Evolutionary conservation across 2,797 vertebrate genomes (phyloP), one percentile per base, ranked within the genome.

Genomic region (Hypotaenidia philippensis): DNA sequence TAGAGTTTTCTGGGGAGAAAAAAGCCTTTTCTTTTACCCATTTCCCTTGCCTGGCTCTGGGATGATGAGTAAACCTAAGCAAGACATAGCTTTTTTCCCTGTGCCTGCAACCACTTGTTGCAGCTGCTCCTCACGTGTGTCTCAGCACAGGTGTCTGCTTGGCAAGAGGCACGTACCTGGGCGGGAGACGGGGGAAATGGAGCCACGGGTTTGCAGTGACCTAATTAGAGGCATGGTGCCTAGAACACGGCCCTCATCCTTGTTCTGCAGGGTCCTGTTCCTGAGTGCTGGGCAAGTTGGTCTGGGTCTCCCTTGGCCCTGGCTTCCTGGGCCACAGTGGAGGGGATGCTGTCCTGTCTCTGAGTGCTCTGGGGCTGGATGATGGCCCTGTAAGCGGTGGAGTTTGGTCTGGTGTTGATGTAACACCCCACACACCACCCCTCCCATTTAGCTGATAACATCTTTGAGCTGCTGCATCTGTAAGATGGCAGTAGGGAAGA

Each of bases 241-340:
- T 8, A 27, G 22, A n/a, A 20, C 2, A 3, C 53, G 49, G 53
- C 49, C n/a, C 21, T 64, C 6, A 23, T 87, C 38, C 34, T 79
- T 21, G 23, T 69, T 84, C 41, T 80, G 78, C 78, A 76, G 27
- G 61, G 81, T 44, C 52, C 41, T 16, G 1, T 1, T 83, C 49
- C 49, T 18, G 57, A 69, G 22, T 66, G 41, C 38, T 31, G 68
- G 44, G 23, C 49, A 55, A 25, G 40, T 13, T 83, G 59, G 41
- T 66, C 57, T 11, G 36, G 36, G n/a, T 60, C 26, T 79, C 31
- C 45, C 40, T 40, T 40, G 55, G 53, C 50, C 34, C 4, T 1
- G 1, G 32, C 52, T 69, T n/a, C 3, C 4, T 2, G 3, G 61
- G 65, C 57, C 1, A 0, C 10, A 55, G 38, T 41, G 52, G 57